These are phyloP conservation scores for Tiliacea citrago DNA, from an alignment of 2,888 invertebrate species.

Conservation along the genomic window DNA sequence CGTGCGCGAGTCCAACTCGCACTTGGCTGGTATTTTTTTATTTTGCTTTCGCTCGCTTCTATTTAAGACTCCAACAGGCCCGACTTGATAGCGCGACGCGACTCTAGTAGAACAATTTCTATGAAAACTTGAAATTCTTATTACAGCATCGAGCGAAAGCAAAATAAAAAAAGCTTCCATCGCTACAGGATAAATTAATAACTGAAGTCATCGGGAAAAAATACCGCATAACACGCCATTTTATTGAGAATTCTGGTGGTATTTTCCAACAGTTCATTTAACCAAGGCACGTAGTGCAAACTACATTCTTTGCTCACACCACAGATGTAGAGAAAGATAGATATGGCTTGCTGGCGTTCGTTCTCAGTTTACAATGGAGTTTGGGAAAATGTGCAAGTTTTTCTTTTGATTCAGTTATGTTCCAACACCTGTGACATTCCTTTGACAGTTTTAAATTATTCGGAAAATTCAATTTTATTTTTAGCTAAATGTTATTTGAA, in stretches of 20 bases:
- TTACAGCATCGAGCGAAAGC: too few species aligned
- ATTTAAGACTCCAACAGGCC: too few species aligned
- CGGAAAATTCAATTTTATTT: not conserved
- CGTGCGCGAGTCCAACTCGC: too few species aligned
- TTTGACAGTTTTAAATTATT: not conserved
- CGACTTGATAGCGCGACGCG: too few species aligned
- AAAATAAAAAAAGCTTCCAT: not conserved
- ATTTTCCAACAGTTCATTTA: slow-evolving; percentile 33
- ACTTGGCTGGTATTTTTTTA: too few species aligned
- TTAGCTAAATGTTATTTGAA: not conserved
- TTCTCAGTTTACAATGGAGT: not conserved
- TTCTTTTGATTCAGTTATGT: not conserved
- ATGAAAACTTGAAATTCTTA: too few species aligned
- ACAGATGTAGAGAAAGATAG: slow-evolving; percentile 4
- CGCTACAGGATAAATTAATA: not conserved
- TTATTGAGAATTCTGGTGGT: slow-evolving; percentile 3
- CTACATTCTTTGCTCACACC: slow-evolving; percentile 24
- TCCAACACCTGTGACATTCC: not conserved
- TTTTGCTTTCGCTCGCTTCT: too few species aligned
- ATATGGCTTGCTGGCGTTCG: not conserved
- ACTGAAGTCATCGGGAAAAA: not conserved
- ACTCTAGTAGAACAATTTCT: too few species aligned
- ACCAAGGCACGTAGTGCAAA: slow-evolving; percentile 43
- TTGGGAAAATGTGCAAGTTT: not conserved
- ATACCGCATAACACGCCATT: not conserved